Percentiles rank a stretch among this genome's conserved stretches.
These are phyloP conservation scores for Euphydryas editha DNA, from an alignment of 2,888 invertebrate species.

Conservation along the genomic window DNA sequence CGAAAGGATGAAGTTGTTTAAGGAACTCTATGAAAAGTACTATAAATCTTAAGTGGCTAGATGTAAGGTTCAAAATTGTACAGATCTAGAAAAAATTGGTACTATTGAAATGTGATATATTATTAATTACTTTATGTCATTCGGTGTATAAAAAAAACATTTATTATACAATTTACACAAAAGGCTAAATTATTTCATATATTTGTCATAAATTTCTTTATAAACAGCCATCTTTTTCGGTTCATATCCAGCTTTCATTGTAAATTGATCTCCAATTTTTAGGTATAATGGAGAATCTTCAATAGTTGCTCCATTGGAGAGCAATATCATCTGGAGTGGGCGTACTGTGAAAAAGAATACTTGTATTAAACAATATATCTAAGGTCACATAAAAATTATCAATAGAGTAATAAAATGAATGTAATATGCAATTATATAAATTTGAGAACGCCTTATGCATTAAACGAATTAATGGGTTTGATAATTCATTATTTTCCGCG, in stretches of 20 bases:
- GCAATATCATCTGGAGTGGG: conserved; percentile 47
- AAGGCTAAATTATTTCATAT: conserved; percentile 37
- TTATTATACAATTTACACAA: background rate
- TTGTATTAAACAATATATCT: background rate
- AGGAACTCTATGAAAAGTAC: conserved; percentile 59
- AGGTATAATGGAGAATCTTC: conserved; percentile 45
- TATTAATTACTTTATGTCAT: background rate
- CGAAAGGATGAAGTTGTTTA: conserved; percentile 61
- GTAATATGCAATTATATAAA: no score
- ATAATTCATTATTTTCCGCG: no score
- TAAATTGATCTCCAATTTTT: conserved; percentile 50
- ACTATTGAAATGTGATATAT: conserved; percentile 6
- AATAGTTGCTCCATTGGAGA: conserved; percentile 49
- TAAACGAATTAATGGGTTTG: no score
- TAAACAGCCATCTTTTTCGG: conserved; percentile 32
- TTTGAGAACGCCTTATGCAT: no score
- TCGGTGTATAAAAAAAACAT: background rate
- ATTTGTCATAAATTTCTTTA: conserved; percentile 43
- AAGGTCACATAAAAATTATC: no score
- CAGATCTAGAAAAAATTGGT: background rate
- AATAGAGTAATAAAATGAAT: no score
- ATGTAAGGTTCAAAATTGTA: background rate
- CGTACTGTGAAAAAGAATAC: conserved; percentile 48
- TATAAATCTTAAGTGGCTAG: conserved; percentile 29
- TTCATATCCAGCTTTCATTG: conserved; percentile 48